Evolutionary conservation across 2,888 invertebrate genomes (phyloP).

Genomic region (Salticus scenicus): DNA sequence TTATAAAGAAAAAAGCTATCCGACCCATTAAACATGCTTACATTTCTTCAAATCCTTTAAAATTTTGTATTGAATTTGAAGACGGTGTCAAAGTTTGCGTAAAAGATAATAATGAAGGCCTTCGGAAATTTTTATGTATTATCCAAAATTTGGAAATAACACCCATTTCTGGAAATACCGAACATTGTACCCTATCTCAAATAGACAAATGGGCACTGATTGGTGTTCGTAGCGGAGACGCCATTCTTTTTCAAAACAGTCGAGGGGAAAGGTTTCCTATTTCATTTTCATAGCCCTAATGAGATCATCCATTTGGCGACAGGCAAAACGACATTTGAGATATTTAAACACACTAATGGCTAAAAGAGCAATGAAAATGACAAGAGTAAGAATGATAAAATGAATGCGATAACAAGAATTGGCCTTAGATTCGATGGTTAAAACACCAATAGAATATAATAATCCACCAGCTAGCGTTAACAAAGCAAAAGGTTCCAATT

Average conservation of each 20-base stretch:
- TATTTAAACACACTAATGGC: conserved; percentile 25
- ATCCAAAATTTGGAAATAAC: not conserved
- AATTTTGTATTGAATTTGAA: not conserved
- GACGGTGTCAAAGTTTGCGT: not conserved
- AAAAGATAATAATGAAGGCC: not conserved
- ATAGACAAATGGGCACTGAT: not conserved
- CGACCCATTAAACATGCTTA: too few relatives aligned
- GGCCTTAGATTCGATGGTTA: conserved; percentile 14
- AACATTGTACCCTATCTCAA: not conserved
- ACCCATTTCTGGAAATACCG: not conserved
- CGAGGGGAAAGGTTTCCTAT: not conserved
- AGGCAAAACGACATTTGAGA: conserved; percentile 25
- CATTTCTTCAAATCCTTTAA: too few relatives aligned
- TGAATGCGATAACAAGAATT: not conserved
- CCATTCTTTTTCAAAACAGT: not conserved
- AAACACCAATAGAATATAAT: conserved; percentile 28
- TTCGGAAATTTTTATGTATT: not conserved
- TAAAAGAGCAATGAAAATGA: conserved; percentile 5
- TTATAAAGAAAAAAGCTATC: too few relatives aligned
- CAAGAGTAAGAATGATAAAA: conserved; percentile 28
- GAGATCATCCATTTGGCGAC: conserved; percentile 30
- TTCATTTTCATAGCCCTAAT: conserved; percentile 20
- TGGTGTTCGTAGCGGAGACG: not conserved
- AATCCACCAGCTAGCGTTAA: conserved; percentile 19
- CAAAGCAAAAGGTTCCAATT: conserved; percentile 19